A percentile compares a stretch with the other conserved stretches of the same genome.
Conservation (phyloP, 1,140 invertebrate species). For the Plectrocnemia conspersa region DNA sequence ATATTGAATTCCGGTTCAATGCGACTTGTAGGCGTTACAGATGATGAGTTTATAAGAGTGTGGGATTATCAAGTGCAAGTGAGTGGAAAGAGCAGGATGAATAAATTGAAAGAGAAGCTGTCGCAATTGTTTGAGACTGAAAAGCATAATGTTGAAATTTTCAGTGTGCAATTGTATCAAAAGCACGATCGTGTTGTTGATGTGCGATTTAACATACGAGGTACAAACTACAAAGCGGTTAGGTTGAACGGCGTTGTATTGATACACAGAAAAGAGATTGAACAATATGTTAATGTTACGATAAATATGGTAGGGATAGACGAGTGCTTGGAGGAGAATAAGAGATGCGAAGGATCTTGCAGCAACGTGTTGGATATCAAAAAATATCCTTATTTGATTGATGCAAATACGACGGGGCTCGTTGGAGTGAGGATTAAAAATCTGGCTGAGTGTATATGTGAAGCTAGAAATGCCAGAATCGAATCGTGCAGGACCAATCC, state of each 20-base stretch:
- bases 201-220: slow-evolving; percentile 62
- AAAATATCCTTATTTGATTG: slow-evolving; percentile 62
- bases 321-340: slow-evolving; percentile 59
- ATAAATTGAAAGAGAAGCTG: slow-evolving; percentile 54
- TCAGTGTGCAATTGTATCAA: slow-evolving; percentile 57
- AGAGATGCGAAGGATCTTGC: slow-evolving; percentile 62
- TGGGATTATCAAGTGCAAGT: slow-evolving; percentile 43
- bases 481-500: slow-evolving; percentile 57
- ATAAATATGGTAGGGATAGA: slow-evolving; percentile 68
- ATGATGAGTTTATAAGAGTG: slow-evolving; percentile 62
- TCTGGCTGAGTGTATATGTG: slow-evolving; percentile 55
- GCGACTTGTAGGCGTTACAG: slow-evolving; percentile 58
- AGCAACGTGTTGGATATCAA: slow-evolving; percentile 60
- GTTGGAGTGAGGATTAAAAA: slow-evolving; percentile 59
- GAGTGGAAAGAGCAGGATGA: slow-evolving; percentile 45
- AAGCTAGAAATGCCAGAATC: slow-evolving; percentile 51
- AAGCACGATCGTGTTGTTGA: slow-evolving; percentile 55
- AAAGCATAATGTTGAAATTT: slow-evolving; percentile 60
- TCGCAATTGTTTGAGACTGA: slow-evolving; percentile 53
- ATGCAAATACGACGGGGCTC: slow-evolving; percentile 66
- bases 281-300: slow-evolving; percentile 57
- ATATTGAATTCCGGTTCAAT: slow-evolving; percentile 65
- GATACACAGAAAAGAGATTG: slow-evolving; percentile 59
- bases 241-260: slow-evolving; percentile 62
- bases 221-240: slow-evolving; percentile 62